These are phyloP conservation scores for Poeciliopsis presidionis DNA, from an alignment of 2,797 vertebrate species.

Conservation along the genomic window DNA sequence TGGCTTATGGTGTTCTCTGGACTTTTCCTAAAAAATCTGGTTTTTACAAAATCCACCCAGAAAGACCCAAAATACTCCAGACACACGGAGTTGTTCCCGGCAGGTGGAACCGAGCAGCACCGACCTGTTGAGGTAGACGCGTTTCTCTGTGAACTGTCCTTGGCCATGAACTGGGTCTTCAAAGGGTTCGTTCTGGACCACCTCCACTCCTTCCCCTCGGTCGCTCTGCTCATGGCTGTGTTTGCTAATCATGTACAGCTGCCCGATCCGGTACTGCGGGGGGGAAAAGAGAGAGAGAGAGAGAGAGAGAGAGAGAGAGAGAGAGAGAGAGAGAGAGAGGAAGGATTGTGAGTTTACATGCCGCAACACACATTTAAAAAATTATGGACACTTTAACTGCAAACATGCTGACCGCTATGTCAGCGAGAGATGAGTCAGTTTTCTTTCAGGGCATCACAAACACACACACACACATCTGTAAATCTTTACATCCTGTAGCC, in stretches of 20 bases:
- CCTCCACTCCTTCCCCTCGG: constrained; percentile 94
- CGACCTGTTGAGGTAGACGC: constrained; percentile 96
- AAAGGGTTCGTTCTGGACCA: constrained; percentile 94
- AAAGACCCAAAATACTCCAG: not conserved
- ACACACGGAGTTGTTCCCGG: not conserved
- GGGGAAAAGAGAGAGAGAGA: constrained; percentile 15
- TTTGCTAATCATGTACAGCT: constrained; percentile 99
- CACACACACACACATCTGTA: not conserved
- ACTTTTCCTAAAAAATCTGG: not conserved
- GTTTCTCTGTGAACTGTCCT: constrained; percentile 96
- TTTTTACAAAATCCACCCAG: not conserved
- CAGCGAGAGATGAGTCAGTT: not conserved
- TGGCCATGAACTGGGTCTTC: constrained; percentile 91
- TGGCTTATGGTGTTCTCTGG: not conserved
- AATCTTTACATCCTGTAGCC: not conserved
- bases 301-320: constrained; percentile 26
- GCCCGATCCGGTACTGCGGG: constrained; percentile 92
- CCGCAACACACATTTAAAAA: not conserved
- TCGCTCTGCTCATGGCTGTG: constrained; percentile 98
- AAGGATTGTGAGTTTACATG: not conserved
- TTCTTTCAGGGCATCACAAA: not conserved
- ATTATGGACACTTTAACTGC: not conserved
- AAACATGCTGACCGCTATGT: not conserved
- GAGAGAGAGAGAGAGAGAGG: constrained; percentile 25
- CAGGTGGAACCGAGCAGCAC: not conserved